A percentile compares a stretch with the other conserved stretches of the same genome.
Evolutionary conservation across 2,888 invertebrate genomes (phyloP).

Genomic region (Dermolepida albohirtum): DNA sequence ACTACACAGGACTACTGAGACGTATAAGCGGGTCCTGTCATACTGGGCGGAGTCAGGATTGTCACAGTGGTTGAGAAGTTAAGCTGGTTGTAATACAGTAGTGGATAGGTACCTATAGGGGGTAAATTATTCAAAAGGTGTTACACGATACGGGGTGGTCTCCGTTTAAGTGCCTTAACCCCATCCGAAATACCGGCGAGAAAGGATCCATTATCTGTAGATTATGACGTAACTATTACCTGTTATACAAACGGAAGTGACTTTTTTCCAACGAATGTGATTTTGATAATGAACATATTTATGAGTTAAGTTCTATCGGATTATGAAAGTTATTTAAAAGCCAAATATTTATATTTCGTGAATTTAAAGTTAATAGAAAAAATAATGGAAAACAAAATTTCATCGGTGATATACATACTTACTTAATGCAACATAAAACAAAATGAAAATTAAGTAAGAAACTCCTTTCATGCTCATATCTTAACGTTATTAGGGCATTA

Average conservation of each 20-base stretch:
- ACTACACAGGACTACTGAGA: constrained; percentile 62
- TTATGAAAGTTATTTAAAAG: no score
- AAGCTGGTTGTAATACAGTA: constrained; percentile 60
- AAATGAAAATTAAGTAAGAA: no score
- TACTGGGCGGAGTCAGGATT: constrained; percentile 62
- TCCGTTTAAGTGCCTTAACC: constrained; percentile 30
- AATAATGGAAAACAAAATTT: no score
- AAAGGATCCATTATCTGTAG: constrained; percentile 10
- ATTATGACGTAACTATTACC: background rate
- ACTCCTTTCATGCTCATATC: no score
- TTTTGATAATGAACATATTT: no score
- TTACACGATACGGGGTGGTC: constrained; percentile 43
- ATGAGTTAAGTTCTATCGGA: no score
- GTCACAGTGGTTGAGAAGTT: constrained; percentile 65
- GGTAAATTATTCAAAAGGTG: constrained; percentile 51
- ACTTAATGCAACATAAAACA: no score
- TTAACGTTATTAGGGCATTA: no score
- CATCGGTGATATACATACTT: no score
- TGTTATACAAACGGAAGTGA: background rate
- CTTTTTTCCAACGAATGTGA: no score
- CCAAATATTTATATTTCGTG: no score
- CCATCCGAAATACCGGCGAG: constrained; percentile 5
- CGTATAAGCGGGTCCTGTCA: constrained; percentile 62
- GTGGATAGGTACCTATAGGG: constrained; percentile 53
- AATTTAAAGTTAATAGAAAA: no score